These are phyloP conservation scores for Drosophila parvula DNA, from an alignment of 1,140 invertebrate genomes.

Conservation along the genomic window DNA sequence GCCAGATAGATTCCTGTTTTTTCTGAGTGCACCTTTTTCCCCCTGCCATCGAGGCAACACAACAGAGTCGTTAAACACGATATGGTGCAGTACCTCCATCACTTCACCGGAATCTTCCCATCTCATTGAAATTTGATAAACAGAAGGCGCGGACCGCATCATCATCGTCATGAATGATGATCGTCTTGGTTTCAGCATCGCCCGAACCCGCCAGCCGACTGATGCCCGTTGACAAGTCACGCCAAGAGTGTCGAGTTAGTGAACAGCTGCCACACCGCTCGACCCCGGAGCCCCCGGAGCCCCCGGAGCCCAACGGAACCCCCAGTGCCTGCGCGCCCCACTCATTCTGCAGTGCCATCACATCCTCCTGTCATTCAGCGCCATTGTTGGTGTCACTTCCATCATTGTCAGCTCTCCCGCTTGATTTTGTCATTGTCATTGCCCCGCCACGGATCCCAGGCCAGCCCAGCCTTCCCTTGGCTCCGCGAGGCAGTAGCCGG, in stretches of 20 bases:
- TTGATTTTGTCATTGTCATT: slow-evolving; percentile 80
- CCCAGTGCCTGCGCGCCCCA: slow-evolving; percentile 4
- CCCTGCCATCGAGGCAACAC: neutral
- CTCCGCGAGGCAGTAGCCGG: slow-evolving; percentile 15
- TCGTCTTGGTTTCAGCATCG: slow-evolving; percentile 25
- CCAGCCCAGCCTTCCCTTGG: neutral
- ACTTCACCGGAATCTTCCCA: slow-evolving; percentile 25
- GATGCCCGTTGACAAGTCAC: slow-evolving; percentile 74
- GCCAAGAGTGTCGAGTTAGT: slow-evolving; percentile 61
- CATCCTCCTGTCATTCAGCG: slow-evolving; percentile 55
- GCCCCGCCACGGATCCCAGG: slow-evolving; percentile 9
- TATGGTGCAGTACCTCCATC: slow-evolving; percentile 34
- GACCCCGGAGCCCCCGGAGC: neutral
- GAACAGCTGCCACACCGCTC: slow-evolving; percentile 60
- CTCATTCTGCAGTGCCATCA: slow-evolving; percentile 43
- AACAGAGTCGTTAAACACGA: slow-evolving; percentile 21
- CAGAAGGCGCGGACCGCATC: slow-evolving; percentile 56
- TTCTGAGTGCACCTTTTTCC: slow-evolving; percentile 5
- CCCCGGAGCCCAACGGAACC: slow-evolving; percentile 1
- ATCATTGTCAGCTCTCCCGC: slow-evolving; percentile 69
- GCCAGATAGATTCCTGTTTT: neutral
- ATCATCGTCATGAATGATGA: slow-evolving; percentile 50
- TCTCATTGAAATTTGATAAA: slow-evolving; percentile 54
- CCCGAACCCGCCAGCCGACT: slow-evolving; percentile 30
- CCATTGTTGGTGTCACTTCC: slow-evolving; percentile 75